Percentiles rank a stretch among this genome's conserved stretches.
phyloP scores from a whole-genome alignment of 2,888 invertebrate species.

The Callyntrura guangdongensis region DNA sequence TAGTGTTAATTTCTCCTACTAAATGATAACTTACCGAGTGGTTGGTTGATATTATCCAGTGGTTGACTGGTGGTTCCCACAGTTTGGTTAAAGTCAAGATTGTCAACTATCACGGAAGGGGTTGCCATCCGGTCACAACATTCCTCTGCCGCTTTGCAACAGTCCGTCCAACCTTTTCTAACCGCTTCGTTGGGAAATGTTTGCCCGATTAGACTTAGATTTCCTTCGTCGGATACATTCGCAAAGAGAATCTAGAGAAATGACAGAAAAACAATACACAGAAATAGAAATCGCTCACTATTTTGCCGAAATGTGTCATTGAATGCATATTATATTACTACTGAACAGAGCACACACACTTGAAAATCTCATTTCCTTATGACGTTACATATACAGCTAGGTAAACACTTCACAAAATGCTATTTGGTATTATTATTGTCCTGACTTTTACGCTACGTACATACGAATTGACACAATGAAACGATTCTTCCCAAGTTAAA shows the following conservation, averaged over 20 bases:
- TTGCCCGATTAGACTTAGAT: constrained; percentile 73
- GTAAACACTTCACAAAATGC: constrained; percentile 14
- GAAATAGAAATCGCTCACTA: constrained; percentile 31
- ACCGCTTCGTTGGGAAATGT: constrained; percentile 79
- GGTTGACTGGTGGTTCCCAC: no score
- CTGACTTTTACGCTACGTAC: constrained; percentile 1
- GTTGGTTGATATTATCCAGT: constrained; percentile 41
- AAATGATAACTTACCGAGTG: constrained; percentile 56
- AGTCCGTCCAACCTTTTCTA: constrained; percentile 81
- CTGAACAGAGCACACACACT: constrained; percentile 25
- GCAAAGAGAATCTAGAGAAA: constrained; percentile 78
- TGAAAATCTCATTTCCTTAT: constrained; percentile 59
- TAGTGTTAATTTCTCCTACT: background rate
- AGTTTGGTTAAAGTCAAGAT: constrained; percentile 50
- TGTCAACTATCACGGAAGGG: constrained; percentile 23
- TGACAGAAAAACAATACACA: constrained; percentile 56
- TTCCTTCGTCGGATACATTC: constrained; percentile 78
- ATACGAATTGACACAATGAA: background rate
- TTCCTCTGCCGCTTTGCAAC: constrained; percentile 81
- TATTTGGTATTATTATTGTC: no score
- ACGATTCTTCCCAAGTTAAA: background rate
- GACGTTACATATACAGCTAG: background rate
- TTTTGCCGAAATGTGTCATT: background rate
- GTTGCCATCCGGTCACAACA: constrained; percentile 82
- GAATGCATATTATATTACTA: background rate